A percentile compares a stretch with the other conserved stretches of the same genome.
Conservation (phyloP, 1,140 invertebrate genomes). For the Tetranychus cinnabarinus region DNA sequence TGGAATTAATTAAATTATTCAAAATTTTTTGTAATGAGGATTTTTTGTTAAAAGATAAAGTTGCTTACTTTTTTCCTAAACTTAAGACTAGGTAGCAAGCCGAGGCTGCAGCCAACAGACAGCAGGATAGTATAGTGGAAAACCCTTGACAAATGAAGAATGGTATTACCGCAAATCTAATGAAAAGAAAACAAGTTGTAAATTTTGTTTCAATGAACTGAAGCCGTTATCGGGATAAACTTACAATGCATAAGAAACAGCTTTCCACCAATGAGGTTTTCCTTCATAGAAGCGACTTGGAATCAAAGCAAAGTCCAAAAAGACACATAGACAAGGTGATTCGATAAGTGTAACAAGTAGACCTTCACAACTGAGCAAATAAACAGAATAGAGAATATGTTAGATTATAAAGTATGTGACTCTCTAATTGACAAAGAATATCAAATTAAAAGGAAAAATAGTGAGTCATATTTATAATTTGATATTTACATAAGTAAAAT, state of each 20-base stretch:
- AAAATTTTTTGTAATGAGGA: too few relatives aligned
- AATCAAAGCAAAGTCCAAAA: slow-evolving; percentile 6
- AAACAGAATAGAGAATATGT: too few relatives aligned
- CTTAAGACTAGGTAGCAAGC: background rate
- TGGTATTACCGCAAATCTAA: background rate
- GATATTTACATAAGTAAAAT: background rate
- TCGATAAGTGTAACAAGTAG: slow-evolving; percentile 1
- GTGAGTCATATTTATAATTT: background rate
- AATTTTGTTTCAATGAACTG: background rate
- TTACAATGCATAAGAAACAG: slow-evolving; percentile 4
- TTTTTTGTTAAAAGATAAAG: background rate
- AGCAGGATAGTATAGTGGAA: background rate
- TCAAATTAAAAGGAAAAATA: background rate
- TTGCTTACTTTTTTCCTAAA: background rate
- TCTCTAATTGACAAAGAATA: too few relatives aligned
- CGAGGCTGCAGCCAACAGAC: background rate
- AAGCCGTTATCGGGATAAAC: background rate
- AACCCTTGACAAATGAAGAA: background rate
- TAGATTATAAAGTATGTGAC: too few relatives aligned
- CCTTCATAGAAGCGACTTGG: slow-evolving; percentile 5
- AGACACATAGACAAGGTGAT: slow-evolving; percentile 8
- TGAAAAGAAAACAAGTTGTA: background rate
- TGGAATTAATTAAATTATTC: background rate
- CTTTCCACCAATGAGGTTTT: slow-evolving; percentile 9
- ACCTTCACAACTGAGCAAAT: background rate